A percentile compares a stretch with the other conserved stretches of the same genome.
Conservation (phyloP, 2,113 vertebrate species). For the Carassius gibelio region DNA sequence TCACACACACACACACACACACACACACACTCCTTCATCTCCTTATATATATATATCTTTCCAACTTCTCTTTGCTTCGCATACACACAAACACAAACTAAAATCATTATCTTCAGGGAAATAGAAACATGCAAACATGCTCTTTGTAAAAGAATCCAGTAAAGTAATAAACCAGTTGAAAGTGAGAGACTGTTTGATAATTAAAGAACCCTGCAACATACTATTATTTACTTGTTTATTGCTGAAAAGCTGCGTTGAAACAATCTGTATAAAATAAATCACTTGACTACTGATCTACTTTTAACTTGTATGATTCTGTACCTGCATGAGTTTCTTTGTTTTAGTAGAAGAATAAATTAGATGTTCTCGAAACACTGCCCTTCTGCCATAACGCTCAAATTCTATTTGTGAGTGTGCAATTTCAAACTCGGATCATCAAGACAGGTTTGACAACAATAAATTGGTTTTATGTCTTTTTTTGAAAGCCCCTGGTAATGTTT, state of each 20-base stretch:
- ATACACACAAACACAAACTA: not conserved
- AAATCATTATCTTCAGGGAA: slow-evolving; percentile 36
- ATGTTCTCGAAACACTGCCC: too few relatives aligned
- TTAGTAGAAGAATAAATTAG: too few relatives aligned
- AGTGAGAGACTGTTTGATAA: not conserved
- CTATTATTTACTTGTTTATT: too few relatives aligned
- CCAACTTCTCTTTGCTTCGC: not conserved
- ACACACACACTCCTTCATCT: not conserved
- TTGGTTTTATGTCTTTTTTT: not conserved
- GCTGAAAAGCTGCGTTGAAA: too few relatives aligned
- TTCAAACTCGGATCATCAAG: not conserved
- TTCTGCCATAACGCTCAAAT: not conserved
- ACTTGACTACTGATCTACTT: too few relatives aligned
- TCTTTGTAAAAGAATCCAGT: slow-evolving; percentile 44
- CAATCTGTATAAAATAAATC: too few relatives aligned
- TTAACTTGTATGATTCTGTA: too few relatives aligned
- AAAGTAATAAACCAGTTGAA: slow-evolving; percentile 36
- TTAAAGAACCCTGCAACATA: too few relatives aligned
- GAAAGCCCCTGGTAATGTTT: not conserved
- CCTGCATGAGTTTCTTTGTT: too few relatives aligned
- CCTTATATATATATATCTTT: too few relatives aligned
- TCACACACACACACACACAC: too few relatives aligned
- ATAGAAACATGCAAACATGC: slow-evolving; percentile 46
- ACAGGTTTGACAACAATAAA: not conserved
- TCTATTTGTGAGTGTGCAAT: not conserved